Base-by-base conservation (phyloP, 2,113 vertebrate species). In the Columba janthina region DNA sequence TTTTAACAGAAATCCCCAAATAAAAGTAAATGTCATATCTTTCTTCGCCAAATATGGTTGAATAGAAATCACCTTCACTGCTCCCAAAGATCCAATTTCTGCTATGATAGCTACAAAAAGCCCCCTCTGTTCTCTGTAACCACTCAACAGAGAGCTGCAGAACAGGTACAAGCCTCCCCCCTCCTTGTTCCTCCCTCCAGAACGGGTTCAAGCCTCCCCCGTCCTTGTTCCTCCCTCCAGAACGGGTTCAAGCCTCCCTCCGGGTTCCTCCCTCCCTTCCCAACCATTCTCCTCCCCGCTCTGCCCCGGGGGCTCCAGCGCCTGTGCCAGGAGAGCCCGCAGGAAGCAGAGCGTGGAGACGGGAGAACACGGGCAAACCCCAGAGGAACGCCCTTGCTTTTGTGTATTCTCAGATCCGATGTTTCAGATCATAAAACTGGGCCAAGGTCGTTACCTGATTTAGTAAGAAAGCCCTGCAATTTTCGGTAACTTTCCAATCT, bases 11-110 rank as follows among this genome's bases (percentile, higher is more conserved):
- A 57, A 53, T 34, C 29, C 32, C 34, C 50, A 42, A 51, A 46
- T 3, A 2, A 64, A 29, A 60, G 44, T 58, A 46, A 51, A 46
- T 2, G 8, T 54, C 7, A 0, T 6, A 12, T 14, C 20, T 32
- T 46, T 40, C n/a, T 77, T n/a, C n/a, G 48, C 20, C 20, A n/a
- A 28, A 34, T 18, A 6, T 22, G 36, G 51, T 3, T 40, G 51
- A 57, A 34, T 8, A 60, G 34, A 20, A 40, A 51, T n/a, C 36
- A n/a, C 15, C 40, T 57, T 64, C 21, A 5, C 46, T 54, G 13
- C 5, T 31, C 28, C 32, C 81, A 31, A n/a, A 73, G 74, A 29
- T 9, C 17, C 36, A 6, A 34, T 12, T 38, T 18, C 67, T 87
- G 62, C 85, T 31, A 10, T 1, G 26, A 36, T 2, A 46, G 40